Percentiles rank a stretch among this genome's conserved stretches.
These are phyloP conservation scores for Cheumatopsyche charites DNA, from an alignment of 1,140 invertebrate species.

Conservation along the genomic window DNA sequence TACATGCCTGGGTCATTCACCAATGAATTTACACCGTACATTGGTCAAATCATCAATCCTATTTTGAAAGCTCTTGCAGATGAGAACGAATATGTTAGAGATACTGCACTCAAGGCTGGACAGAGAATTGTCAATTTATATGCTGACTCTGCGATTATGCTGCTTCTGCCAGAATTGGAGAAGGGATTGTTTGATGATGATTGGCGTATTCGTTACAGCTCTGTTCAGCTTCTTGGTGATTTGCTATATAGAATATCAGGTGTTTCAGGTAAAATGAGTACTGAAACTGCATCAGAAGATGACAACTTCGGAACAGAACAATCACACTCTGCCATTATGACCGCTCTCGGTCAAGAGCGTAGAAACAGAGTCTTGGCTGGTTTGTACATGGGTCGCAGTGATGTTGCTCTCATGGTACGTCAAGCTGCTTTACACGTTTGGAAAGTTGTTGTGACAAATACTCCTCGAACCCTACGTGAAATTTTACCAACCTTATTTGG, in stretches of 20 bases:
- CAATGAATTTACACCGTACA: constrained; percentile 93
- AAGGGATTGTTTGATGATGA: constrained; percentile 95
- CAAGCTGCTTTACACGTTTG: constrained; percentile 97
- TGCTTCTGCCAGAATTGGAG: constrained; percentile 94
- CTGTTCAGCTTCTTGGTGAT: constrained; percentile 95
- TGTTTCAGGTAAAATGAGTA: constrained; percentile 98
- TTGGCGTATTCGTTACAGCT: constrained; percentile 97
- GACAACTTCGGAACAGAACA: constrained; percentile 99
- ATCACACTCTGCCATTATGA: constrained; percentile 90
- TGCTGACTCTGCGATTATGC: constrained; percentile 92
- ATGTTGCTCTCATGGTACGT: constrained; percentile 94
- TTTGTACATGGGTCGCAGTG: constrained; percentile 96
- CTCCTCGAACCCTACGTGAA: constrained; percentile 93
- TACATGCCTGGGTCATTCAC: constrained; percentile 98
- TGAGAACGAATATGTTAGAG: constrained; percentile 98
- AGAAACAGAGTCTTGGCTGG: constrained; percentile 94
- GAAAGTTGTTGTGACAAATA: constrained; percentile 98
- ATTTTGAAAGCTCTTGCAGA: constrained; percentile 97
- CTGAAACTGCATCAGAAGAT: constrained; percentile 96
- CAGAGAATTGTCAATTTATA: constrained; percentile 97
- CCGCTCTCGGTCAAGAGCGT: constrained; percentile 84
- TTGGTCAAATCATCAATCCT: constrained; percentile 96
- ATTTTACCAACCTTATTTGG: constrained; percentile 95
- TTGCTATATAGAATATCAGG: constrained; percentile 96
- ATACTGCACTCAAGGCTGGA: constrained; percentile 95